phyloP scores from a whole-genome alignment of 2,888 invertebrate genomes.

The Lathronympha strigana region DNA sequence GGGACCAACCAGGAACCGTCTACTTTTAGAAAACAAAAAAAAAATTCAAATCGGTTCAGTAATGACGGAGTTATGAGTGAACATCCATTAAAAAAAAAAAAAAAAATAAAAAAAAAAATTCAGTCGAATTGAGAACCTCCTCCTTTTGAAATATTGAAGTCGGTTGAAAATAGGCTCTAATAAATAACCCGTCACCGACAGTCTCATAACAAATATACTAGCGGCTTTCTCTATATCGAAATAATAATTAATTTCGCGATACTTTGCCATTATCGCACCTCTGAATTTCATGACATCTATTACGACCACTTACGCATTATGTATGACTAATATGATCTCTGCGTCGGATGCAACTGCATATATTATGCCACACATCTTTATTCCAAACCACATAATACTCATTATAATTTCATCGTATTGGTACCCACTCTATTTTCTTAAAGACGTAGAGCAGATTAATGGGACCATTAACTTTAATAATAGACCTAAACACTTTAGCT shows the following conservation, averaged over 20 bases:
- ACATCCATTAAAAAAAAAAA: too few species aligned
- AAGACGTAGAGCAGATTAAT: background rate
- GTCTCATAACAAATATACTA: too few species aligned
- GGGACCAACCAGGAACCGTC: too few species aligned
- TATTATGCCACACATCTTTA: background rate
- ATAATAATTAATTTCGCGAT: background rate
- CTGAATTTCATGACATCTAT: slow-evolving; percentile 2
- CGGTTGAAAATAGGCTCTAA: too few species aligned
- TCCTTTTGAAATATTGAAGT: too few species aligned
- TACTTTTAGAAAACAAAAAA: too few species aligned
- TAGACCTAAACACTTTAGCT: background rate
- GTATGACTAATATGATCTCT: slow-evolving; percentile 25
- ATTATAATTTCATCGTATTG: background rate
- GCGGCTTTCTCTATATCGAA: too few species aligned
- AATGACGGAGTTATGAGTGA: too few species aligned
- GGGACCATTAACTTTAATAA: background rate
- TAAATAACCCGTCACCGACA: too few species aligned
- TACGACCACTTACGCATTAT: background rate
- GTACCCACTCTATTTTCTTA: background rate
- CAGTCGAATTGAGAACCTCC: too few species aligned
- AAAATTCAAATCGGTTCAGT: too few species aligned
- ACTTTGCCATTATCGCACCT: background rate
- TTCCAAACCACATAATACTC: background rate
- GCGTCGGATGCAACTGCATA: slow-evolving; percentile 24
- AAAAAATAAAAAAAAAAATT: too few species aligned